Conservation (phyloP, 2,888 invertebrate species). For the Drosophila sordidula region DNA sequence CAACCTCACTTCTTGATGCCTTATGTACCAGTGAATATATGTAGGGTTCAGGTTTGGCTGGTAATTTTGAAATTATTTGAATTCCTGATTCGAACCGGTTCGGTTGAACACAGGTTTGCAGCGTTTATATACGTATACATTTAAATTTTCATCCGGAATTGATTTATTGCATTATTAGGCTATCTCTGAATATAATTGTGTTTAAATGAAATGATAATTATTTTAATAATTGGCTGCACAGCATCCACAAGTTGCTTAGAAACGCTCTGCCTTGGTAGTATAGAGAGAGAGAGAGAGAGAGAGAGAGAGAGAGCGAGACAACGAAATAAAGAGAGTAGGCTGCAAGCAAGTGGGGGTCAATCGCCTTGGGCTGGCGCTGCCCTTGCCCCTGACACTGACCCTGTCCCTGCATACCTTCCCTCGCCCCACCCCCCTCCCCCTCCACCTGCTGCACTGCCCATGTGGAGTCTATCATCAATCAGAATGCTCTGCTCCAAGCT, state of each 20-base stretch:
- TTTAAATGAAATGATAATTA: not conserved
- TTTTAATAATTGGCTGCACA: not conserved
- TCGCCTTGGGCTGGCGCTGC: constrained; percentile 9
- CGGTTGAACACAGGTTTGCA: too few species aligned
- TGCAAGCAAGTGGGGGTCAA: constrained; percentile 16
- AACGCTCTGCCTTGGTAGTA: too few species aligned
- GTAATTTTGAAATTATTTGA: too few species aligned
- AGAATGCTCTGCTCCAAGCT: constrained; percentile 1
- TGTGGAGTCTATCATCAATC: constrained; percentile 23
- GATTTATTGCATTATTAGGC: too few species aligned
- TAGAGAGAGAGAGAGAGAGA: too few species aligned
- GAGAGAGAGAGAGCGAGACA: not conserved
- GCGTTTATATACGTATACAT: too few species aligned
- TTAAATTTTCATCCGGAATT: too few species aligned
- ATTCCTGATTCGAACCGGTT: too few species aligned
- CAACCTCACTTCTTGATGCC: too few species aligned
- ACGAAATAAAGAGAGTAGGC: not conserved
- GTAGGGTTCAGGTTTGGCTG: too few species aligned
- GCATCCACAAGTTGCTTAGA: not conserved
- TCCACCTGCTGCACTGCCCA: not conserved
- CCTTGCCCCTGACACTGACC: not conserved
- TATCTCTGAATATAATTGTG: too few species aligned
- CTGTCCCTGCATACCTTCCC: not conserved
- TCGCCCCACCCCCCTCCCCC: not conserved
- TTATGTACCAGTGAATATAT: too few species aligned